A percentile compares a stretch with the other conserved stretches of the same genome.
Conservation (phyloP, 2,888 invertebrate genomes). For the Agriopis aurantiaria region DNA sequence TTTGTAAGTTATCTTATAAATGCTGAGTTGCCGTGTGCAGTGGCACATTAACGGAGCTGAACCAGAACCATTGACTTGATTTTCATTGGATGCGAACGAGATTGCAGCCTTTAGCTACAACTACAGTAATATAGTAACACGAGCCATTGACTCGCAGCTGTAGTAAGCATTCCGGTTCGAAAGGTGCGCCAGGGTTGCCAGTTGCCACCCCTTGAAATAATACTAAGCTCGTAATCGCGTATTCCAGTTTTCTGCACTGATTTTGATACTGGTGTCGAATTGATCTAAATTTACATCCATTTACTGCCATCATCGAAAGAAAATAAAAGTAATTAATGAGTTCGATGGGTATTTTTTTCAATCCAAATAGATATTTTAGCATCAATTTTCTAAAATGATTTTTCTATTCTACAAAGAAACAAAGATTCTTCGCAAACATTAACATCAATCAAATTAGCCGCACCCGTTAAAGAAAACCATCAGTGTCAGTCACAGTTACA, state of each 20-base stretch:
- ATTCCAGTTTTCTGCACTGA: neutral
- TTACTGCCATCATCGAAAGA: too few relatives aligned
- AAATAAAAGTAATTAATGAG: too few relatives aligned
- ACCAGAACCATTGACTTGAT: conserved; percentile 12
- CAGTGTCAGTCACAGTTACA: neutral
- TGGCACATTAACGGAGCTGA: conserved; percentile 23
- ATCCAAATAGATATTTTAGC: too few relatives aligned
- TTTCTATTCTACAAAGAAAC: neutral
- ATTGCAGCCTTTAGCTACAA: conserved; percentile 30
- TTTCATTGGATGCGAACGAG: conserved; percentile 16
- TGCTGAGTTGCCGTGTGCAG: conserved; percentile 2
- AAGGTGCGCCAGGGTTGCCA: conserved; percentile 25
- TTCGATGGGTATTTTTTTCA: too few relatives aligned
- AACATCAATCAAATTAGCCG: neutral
- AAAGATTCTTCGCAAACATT: neutral
- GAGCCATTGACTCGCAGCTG: conserved; percentile 38
- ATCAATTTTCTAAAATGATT: too few relatives aligned
- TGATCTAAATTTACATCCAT: too few relatives aligned
- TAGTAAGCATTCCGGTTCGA: conserved; percentile 35
- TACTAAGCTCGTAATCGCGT: neutral
- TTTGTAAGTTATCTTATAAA: neutral
- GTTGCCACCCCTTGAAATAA: neutral
- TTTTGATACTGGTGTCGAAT: too few relatives aligned
- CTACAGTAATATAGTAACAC: conserved; percentile 32
- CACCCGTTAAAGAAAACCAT: neutral